phyloP scores from a whole-genome alignment of 1,140 invertebrate genomes.

The Battus philenor region DNA sequence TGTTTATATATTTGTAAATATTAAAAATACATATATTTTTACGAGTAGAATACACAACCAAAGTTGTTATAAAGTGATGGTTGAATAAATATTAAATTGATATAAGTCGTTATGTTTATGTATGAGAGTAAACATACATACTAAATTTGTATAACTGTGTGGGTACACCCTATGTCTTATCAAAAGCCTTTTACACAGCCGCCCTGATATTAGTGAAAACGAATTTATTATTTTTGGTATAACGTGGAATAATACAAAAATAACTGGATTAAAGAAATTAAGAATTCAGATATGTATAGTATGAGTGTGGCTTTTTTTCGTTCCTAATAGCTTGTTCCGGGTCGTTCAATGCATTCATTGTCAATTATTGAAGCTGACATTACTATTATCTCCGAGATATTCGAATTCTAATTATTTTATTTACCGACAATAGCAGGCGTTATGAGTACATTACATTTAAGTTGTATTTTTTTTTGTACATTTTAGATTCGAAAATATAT shows the following conservation, averaged over 20 bases:
- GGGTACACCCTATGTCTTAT: constrained; percentile 50
- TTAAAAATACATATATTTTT: constrained; percentile 74
- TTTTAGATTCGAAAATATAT: constrained; percentile 75
- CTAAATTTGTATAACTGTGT: constrained; percentile 44
- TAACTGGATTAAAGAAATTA: constrained; percentile 21
- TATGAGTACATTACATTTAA: constrained; percentile 72
- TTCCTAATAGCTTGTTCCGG: constrained; percentile 63
- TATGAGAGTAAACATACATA: constrained; percentile 53
- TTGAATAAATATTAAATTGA: constrained; percentile 71
- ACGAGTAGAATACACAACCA: constrained; percentile 74
- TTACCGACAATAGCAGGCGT: constrained; percentile 60
- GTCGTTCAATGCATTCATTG: constrained; percentile 46
- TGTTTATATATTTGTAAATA: constrained; percentile 72
- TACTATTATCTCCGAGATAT: constrained; percentile 42
- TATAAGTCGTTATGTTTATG: constrained; percentile 71
- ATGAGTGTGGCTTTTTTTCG: constrained; percentile 49
- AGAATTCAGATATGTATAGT: constrained; percentile 34
- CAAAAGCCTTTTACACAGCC: constrained; percentile 59
- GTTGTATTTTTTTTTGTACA: constrained; percentile 76
- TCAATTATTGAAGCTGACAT: constrained; percentile 59
- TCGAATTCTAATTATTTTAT: constrained; percentile 53
- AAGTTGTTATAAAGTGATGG: constrained; percentile 75
- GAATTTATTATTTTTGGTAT: constrained; percentile 64
- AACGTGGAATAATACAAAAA: constrained; percentile 35
- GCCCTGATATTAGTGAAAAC: constrained; percentile 65